These are phyloP conservation scores for Malurus melanocephalus DNA, from an alignment of 2,113 vertebrate genomes.

Conservation along the genomic window DNA sequence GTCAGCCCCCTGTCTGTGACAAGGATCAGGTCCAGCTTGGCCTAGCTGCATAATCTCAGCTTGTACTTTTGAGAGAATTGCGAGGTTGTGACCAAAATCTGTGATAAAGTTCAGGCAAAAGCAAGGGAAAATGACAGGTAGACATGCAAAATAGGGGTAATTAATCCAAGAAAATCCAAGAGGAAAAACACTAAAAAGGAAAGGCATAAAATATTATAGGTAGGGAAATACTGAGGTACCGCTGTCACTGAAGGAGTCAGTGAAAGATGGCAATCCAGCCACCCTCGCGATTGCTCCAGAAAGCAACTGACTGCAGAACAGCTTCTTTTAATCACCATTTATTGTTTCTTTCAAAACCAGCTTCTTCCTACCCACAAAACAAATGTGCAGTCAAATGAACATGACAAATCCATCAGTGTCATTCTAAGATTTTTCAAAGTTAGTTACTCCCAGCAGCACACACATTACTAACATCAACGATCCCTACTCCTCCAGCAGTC, in stretches of 20 bases:
- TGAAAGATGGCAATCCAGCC: background rate
- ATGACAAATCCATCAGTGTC: background rate
- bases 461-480: background rate
- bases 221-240: background rate
- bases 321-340: background rate
- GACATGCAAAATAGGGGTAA: background rate
- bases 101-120: background rate
- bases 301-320: background rate
- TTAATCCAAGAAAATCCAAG: background rate
- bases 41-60: background rate
- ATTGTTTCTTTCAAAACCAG: background rate
- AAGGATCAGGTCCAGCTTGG: background rate
- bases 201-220: background rate
- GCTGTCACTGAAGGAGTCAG: background rate
- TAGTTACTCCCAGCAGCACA: background rate
- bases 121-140: background rate
- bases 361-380: background rate
- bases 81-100: background rate
- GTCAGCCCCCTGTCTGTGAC: background rate
- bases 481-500: background rate
- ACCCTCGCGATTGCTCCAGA: background rate
- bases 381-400: conserved; percentile 8
- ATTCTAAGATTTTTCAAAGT: background rate
- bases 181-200: background rate
- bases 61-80: background rate